Conservation (phyloP, 1,140 invertebrate genomes). For the Dermatophagoides farinae region DNA sequence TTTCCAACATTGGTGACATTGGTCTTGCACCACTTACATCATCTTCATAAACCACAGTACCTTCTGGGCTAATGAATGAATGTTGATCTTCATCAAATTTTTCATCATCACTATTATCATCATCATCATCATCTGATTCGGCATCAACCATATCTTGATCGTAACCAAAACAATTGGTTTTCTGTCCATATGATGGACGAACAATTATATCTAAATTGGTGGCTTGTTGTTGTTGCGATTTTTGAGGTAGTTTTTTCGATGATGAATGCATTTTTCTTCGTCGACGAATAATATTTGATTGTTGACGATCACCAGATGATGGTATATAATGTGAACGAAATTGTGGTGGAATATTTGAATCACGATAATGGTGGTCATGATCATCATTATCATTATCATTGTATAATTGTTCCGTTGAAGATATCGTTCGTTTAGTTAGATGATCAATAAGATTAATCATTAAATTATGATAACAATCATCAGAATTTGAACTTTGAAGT, state of each 20-base stretch:
- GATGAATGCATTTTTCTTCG: neutral
- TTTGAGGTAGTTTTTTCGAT: neutral
- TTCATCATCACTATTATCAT: neutral
- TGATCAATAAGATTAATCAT: slow-evolving; percentile 17
- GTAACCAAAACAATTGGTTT: neutral
- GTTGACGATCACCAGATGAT: no score
- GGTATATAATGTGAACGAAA: no score
- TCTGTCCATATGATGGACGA: neutral
- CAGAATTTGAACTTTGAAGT: slow-evolving; percentile 17
- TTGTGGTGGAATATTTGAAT: no score
- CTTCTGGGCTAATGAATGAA: neutral
- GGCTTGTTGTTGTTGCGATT: neutral
- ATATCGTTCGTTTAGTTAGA: slow-evolving; percentile 1
- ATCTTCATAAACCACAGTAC: neutral
- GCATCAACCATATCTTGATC: neutral
- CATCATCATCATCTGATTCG: no score
- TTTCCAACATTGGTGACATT: neutral
- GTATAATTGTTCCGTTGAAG: neutral
- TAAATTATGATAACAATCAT: slow-evolving; percentile 20
- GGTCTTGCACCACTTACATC: neutral
- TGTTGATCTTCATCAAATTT: slow-evolving; percentile 5
- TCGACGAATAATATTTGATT: no score
- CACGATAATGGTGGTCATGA: no score
- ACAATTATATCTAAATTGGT: neutral
- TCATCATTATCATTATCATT: no score